Conservation (phyloP, 1,140 invertebrate species). For the Nasonia giraulti region DNA sequence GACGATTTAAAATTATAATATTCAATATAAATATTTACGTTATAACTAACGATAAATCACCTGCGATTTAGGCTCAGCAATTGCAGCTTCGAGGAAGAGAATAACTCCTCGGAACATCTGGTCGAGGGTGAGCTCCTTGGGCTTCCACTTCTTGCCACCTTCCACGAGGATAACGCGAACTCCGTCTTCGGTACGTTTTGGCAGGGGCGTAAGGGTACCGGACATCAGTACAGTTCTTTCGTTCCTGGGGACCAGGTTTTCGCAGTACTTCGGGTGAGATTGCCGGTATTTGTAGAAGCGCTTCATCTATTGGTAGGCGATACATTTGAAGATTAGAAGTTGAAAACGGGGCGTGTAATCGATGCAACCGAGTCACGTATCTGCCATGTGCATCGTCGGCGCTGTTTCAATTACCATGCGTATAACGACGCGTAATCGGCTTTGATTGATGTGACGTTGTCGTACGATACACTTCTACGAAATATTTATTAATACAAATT, state of each 20-base stretch:
- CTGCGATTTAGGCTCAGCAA: slow-evolving; percentile 79
- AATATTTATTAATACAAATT: too few relatives aligned
- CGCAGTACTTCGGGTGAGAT: slow-evolving; percentile 75
- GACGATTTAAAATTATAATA: too few relatives aligned
- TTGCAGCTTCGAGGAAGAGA: slow-evolving; percentile 77
- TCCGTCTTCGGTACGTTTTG: slow-evolving; percentile 75
- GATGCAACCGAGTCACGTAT: too few relatives aligned
- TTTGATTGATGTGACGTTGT: too few relatives aligned
- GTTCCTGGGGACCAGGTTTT: slow-evolving; percentile 72
- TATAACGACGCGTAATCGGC: too few relatives aligned
- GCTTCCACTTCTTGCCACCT: slow-evolving; percentile 80
- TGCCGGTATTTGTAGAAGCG: slow-evolving; percentile 76
- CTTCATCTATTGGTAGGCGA: slow-evolving; percentile 72
- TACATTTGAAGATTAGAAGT: slow-evolving; percentile 39
- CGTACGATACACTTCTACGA: too few relatives aligned
- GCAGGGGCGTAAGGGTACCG: slow-evolving; percentile 76
- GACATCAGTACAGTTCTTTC: slow-evolving; percentile 73
- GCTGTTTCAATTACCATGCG: too few relatives aligned
- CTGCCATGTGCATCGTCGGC: too few relatives aligned
- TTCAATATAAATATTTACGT: background rate
- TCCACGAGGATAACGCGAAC: slow-evolving; percentile 76
- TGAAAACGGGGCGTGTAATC: too few relatives aligned
- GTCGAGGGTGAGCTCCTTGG: slow-evolving; percentile 75
- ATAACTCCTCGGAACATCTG: slow-evolving; percentile 78
- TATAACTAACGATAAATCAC: slow-evolving; percentile 60